phyloP scores from a whole-genome alignment of 2,113 vertebrate species.

The Corydoras sp. region DNA sequence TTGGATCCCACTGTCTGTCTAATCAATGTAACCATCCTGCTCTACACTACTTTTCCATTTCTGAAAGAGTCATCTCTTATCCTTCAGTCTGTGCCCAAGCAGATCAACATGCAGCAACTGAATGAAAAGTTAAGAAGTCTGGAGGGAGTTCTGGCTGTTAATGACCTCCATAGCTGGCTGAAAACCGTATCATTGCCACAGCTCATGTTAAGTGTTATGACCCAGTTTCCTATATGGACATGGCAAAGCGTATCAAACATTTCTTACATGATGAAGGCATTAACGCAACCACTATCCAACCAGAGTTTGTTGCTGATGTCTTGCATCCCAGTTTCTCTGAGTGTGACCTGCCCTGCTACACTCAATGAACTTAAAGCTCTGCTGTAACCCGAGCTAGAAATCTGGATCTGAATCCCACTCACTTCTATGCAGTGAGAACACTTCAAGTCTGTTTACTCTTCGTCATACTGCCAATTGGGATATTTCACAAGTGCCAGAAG shows the following conservation, averaged over 20 bases:
- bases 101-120: slow-evolving; percentile 76
- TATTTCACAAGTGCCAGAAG: slow-evolving; percentile 1
- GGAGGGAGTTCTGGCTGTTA: slow-evolving; percentile 77
- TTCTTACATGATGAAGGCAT: slow-evolving; percentile 82
- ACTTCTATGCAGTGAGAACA: slow-evolving; percentile 25
- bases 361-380: slow-evolving; percentile 81
- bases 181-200: slow-evolving; percentile 79
- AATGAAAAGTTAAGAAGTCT: slow-evolving; percentile 69
- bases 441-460: neutral
- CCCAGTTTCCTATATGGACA: slow-evolving; percentile 77
- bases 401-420: slow-evolving; percentile 51
- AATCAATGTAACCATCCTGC: slow-evolving; percentile 77
- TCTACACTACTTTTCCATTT: slow-evolving; percentile 79
- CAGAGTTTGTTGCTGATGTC: slow-evolving; percentile 72
- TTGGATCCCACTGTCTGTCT: slow-evolving; percentile 79
- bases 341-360: slow-evolving; percentile 77
- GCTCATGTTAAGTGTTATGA: slow-evolving; percentile 82
- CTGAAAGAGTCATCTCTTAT: slow-evolving; percentile 82
- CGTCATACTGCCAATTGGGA: neutral
- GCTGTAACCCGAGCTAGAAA: slow-evolving; percentile 65
- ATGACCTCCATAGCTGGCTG: slow-evolving; percentile 78
- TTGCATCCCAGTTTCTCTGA: slow-evolving; percentile 56
- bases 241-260: slow-evolving; percentile 78
- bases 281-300: slow-evolving; percentile 80
- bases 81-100: slow-evolving; percentile 81